phyloP scores from a whole-genome alignment of 1,140 invertebrate species.

The Magallana gigas region DNA sequence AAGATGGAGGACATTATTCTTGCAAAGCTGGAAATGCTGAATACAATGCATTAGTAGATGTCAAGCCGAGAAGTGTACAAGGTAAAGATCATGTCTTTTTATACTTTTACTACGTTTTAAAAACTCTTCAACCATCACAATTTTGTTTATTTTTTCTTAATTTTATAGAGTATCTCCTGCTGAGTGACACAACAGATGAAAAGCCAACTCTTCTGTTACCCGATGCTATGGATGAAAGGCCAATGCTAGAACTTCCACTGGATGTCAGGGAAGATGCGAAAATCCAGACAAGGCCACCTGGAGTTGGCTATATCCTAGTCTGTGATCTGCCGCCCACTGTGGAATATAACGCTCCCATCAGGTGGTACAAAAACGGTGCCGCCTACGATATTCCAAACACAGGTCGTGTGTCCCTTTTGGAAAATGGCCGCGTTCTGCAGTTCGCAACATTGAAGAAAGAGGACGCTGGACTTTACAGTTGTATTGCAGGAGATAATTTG shows the following conservation, averaged over 20 bases:
- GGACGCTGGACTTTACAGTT: conserved; percentile 1
- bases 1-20: neutral
- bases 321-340: neutral
- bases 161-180: neutral
- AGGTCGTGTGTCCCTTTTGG: neutral
- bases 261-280: neutral
- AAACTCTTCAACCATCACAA: no score
- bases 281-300: neutral
- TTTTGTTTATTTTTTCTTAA: no score
- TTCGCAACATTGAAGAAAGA: neutral
- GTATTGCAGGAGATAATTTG: neutral
- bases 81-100: neutral
- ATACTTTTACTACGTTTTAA: no score
- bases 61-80: conserved; percentile 7
- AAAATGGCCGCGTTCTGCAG: neutral
- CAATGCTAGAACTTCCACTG: neutral
- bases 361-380: conserved; percentile 1
- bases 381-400: neutral
- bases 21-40: neutral
- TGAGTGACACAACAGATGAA: neutral
- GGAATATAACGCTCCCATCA: neutral
- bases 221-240: neutral
- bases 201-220: neutral
- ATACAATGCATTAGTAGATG: neutral
- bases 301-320: neutral